Evolutionary conservation across 2,797 vertebrate species (phyloP).

Genomic region (Coregonus sp.): DNA sequence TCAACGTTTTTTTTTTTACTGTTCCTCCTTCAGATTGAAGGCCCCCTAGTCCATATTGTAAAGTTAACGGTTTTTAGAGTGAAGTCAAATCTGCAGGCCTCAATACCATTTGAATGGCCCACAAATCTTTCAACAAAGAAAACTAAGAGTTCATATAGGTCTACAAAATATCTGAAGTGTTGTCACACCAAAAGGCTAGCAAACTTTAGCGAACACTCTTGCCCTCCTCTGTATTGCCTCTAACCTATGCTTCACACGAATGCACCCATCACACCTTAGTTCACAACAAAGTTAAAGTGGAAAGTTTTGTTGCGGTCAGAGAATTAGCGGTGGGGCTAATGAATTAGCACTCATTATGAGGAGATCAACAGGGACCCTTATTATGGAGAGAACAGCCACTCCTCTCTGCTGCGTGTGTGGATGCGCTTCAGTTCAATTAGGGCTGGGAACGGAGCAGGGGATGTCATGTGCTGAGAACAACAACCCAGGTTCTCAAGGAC

Average conservation of each 20-base stretch:
- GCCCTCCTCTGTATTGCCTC: neutral
- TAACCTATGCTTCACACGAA: neutral
- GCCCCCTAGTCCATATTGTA: too few relatives aligned
- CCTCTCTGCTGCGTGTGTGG: neutral
- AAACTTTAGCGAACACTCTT: constrained; percentile 1
- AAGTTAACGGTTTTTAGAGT: too few relatives aligned
- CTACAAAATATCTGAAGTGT: neutral
- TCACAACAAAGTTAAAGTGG: constrained; percentile 31
- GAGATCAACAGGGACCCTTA: constrained; percentile 44
- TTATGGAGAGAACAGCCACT: constrained; percentile 39
- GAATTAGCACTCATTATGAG: constrained; percentile 52
- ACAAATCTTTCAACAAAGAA: too few relatives aligned
- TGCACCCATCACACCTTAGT: neutral
- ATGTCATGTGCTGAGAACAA: constrained; percentile 14
- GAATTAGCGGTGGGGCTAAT: constrained; percentile 41
- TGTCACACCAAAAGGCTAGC: neutral
- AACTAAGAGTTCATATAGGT: too few relatives aligned
- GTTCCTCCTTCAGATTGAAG: too few relatives aligned
- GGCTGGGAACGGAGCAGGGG: constrained; percentile 32
- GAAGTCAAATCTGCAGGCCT: too few relatives aligned
- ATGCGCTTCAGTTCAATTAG: constrained; percentile 46
- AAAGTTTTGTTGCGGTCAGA: constrained; percentile 27
- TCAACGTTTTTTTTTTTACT: neutral
- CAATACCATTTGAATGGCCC: too few relatives aligned
- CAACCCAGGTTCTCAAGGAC: constrained; percentile 39